A percentile compares a stretch with the other conserved stretches of the same genome.
Evolutionary conservation across 2,888 invertebrate genomes (phyloP).

Genomic region (Ferrisia virgata): DNA sequence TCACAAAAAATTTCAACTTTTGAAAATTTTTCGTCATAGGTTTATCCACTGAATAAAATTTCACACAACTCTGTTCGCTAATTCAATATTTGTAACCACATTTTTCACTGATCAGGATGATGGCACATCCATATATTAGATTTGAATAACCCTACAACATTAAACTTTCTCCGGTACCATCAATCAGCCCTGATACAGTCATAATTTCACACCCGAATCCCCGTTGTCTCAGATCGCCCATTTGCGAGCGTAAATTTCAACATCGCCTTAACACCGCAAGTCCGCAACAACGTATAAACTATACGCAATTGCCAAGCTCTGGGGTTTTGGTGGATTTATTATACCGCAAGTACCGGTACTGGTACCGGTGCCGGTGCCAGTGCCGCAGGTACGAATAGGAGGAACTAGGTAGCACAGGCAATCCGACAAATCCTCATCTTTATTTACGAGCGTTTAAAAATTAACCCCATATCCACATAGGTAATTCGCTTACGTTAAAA

Average conservation of each 20-base stretch:
- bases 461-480: neutral
- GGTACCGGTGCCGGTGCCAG: neutral
- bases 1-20: too few species aligned
- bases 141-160: too few species aligned
- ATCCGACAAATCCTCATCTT: constrained; percentile 2
- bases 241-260: neutral
- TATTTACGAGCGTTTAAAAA: constrained; percentile 11
- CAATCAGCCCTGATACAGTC: neutral
- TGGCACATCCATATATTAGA: too few species aligned
- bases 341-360: neutral
- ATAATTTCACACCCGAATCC: neutral
- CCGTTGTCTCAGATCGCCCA: neutral
- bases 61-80: too few species aligned
- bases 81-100: too few species aligned
- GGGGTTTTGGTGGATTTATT: neutral
- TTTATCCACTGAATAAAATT: too few species aligned
- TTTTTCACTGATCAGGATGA: too few species aligned
- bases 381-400: neutral
- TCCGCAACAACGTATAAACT: neutral
- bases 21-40: too few species aligned
- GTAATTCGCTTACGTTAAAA: constrained; percentile 3
- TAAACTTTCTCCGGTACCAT: neutral
- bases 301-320: neutral
- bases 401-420: neutral
- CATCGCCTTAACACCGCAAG: neutral